Conservation (phyloP, 2,888 invertebrate species). For the Spodoptera exigua region DNA sequence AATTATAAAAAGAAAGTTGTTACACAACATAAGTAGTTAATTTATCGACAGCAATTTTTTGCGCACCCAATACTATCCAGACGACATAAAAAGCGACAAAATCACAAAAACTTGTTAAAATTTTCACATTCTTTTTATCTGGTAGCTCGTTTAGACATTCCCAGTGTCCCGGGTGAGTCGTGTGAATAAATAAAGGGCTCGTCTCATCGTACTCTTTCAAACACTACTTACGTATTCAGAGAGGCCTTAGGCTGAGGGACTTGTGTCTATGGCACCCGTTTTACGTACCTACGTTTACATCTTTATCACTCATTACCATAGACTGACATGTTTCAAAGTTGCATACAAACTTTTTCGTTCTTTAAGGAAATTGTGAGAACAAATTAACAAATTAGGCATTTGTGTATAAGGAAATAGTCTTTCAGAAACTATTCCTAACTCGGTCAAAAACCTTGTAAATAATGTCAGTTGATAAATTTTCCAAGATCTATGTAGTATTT, state of each 20-base stretch:
- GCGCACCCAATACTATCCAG: not conserved
- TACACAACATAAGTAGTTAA: too few relatives aligned
- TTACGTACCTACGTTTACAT: conserved; percentile 16
- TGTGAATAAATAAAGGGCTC: conserved; percentile 73
- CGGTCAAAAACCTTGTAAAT: conserved; percentile 27
- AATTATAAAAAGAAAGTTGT: too few relatives aligned
- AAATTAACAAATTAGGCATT: not conserved
- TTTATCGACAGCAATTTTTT: not conserved
- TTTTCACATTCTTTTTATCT: conserved; percentile 42
- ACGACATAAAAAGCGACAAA: conserved; percentile 22
- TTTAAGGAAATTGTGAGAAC: not conserved
- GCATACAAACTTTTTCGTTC: not conserved
- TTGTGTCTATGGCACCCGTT: conserved; percentile 55
- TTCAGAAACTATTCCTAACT: conserved; percentile 13
- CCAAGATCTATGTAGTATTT: conserved; percentile 14
- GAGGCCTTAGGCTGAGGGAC: conserved; percentile 57
- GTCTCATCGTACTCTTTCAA: conserved; percentile 69
- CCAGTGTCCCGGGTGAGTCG: conserved; percentile 44
- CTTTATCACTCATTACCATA: conserved; percentile 26
- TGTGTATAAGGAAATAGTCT: conserved; percentile 21
- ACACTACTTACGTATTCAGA: conserved; percentile 69
- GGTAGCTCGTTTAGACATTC: conserved; percentile 47
- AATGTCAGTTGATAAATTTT: conserved; percentile 11
- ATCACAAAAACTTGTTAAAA: conserved; percentile 36
- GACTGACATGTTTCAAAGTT: not conserved